phyloP scores from a whole-genome alignment of 2,113 vertebrate genomes.

The Emydura subglobosa region DNA sequence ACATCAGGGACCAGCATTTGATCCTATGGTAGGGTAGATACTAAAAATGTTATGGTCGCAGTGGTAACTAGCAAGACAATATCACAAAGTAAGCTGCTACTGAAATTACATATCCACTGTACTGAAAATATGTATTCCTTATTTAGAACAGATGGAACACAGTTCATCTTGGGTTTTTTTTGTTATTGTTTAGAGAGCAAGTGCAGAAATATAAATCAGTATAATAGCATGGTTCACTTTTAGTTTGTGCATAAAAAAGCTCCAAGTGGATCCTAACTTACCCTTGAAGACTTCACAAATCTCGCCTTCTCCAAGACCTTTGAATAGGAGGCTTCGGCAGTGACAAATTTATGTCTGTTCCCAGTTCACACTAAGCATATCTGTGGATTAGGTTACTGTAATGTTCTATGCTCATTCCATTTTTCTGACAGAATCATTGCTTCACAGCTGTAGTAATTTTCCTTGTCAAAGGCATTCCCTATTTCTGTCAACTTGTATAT shows the following conservation, averaged over 20 bases:
- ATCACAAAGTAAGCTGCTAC: not conserved
- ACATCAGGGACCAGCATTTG: not conserved
- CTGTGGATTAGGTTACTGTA: not conserved
- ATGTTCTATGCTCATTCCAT: not conserved
- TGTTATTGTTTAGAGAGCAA: not conserved
- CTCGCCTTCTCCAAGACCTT: not conserved
- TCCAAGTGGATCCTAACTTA: not conserved
- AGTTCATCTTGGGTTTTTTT: not conserved
- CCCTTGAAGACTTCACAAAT: not conserved
- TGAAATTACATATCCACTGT: not conserved
- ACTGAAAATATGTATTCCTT: not conserved
- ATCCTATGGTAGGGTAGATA: not conserved
- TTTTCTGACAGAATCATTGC: not conserved
- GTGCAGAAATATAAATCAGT: not conserved
- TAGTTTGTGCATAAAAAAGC: not conserved
- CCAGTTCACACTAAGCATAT: not conserved
- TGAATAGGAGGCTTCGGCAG: not conserved
- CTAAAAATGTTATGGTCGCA: not conserved
- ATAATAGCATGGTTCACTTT: not conserved
- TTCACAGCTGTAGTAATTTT: not conserved
- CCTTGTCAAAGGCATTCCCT: not conserved
- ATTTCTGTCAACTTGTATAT: not conserved
- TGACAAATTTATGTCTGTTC: not conserved
- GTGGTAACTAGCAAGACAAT: not conserved
- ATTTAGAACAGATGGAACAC: not conserved